These are phyloP conservation scores for Geotrypetes seraphini DNA, from an alignment of 2,797 vertebrate species.

Conservation along the genomic window DNA sequence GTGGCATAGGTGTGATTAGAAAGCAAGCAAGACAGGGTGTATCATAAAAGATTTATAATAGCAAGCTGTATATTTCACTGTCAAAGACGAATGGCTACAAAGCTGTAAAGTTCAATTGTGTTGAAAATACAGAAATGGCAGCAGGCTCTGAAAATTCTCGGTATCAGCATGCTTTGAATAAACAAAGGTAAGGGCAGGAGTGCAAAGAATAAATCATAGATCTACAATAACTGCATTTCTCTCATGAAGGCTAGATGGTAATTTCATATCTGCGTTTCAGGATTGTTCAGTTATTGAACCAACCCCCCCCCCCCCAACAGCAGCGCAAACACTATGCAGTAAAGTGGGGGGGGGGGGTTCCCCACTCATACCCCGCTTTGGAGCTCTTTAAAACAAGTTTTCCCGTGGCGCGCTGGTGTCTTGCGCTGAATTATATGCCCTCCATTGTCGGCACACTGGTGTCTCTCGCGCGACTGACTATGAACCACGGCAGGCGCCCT, in stretches of 20 bases:
- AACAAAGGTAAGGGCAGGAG: conserved; percentile 14
- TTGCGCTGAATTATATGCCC: no score
- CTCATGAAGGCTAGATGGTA: not conserved
- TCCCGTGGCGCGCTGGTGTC: no score
- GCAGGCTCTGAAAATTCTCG: conserved; percentile 7
- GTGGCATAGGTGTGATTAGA: conserved; percentile 27
- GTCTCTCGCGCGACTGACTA: no score
- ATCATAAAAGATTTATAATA: conserved; percentile 36
- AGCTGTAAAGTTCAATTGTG: conserved; percentile 31
- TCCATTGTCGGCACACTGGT: no score
- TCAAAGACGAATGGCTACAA: conserved; percentile 21
- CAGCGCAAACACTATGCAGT: no score
- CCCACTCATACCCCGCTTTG: no score
- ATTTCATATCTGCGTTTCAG: not conserved
- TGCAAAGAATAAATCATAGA: not conserved
- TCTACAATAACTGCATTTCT: no score
- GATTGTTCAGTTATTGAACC: no score
- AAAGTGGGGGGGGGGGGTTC: no score
- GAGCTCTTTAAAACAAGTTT: no score
- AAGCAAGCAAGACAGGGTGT: conserved; percentile 19
- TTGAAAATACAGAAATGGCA: conserved; percentile 30
- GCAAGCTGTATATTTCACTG: conserved; percentile 17
- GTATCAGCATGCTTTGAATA: conserved; percentile 3
- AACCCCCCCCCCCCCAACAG: no score
- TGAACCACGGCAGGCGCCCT: no score